These are phyloP conservation scores for Belgica antarctica DNA, from an alignment of 2,888 invertebrate species.

Conservation along the genomic window DNA sequence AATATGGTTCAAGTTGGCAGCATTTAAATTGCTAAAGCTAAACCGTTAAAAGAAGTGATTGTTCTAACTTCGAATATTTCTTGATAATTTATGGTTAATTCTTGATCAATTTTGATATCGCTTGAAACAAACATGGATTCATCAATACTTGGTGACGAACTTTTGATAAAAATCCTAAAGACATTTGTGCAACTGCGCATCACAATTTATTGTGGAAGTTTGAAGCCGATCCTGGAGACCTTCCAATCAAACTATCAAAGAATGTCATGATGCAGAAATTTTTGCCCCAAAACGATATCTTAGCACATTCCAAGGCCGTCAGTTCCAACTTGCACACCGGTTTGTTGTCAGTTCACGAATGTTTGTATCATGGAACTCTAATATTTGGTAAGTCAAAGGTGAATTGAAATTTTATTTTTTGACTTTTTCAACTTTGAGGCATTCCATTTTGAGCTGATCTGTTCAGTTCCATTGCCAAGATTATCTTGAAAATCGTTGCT, in stretches of 20 bases:
- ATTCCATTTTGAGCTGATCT: constrained; percentile 44
- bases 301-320: constrained; percentile 33
- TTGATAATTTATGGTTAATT: constrained; percentile 46
- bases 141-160: constrained; percentile 19
- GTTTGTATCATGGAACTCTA: constrained; percentile 27
- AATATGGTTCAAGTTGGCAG: constrained; percentile 45
- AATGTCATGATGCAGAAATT: constrained; percentile 56
- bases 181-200: constrained; percentile 30
- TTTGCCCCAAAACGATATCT: constrained; percentile 58
- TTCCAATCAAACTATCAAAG: constrained; percentile 52
- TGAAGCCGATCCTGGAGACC: constrained; percentile 44
- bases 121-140: constrained; percentile 44
- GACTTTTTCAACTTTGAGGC: too few species aligned
- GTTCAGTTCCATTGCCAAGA: constrained; percentile 25
- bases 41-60: neutral
- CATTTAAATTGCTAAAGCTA: constrained; percentile 44
- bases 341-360: constrained; percentile 42
- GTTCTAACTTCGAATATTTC: neutral
- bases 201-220: constrained; percentile 45
- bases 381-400: too few species aligned
- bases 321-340: constrained; percentile 45
- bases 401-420: too few species aligned
- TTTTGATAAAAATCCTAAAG: constrained; percentile 40
- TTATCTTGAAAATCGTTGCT: neutral
- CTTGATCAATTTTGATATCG: constrained; percentile 43